A percentile compares a stretch with the other conserved stretches of the same genome.
Evolutionary conservation across 2,888 invertebrate genomes (phyloP).

Genomic region (Dryadula phaetusa): DNA sequence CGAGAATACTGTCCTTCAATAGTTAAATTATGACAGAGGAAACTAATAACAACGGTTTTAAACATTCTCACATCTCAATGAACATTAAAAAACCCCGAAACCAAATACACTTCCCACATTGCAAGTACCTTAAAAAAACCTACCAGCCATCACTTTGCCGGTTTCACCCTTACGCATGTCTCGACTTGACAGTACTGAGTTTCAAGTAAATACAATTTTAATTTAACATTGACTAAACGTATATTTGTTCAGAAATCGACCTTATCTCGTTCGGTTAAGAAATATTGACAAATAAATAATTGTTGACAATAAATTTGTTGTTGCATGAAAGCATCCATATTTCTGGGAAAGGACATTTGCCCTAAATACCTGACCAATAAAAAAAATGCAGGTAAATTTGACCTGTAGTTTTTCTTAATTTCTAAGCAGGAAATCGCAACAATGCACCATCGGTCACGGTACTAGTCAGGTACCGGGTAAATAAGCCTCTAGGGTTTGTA

Average conservation of each 20-base stretch:
- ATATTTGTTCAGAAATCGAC: slow-evolving; percentile 46
- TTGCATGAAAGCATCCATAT: slow-evolving; percentile 50
- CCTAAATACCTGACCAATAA: slow-evolving; percentile 61
- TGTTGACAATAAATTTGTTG: slow-evolving; percentile 51
- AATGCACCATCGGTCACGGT: slow-evolving; percentile 64
- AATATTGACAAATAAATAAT: slow-evolving; percentile 29
- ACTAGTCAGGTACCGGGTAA: slow-evolving; percentile 37
- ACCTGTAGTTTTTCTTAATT: slow-evolving; percentile 60
- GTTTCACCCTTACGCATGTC: slow-evolving; percentile 47
- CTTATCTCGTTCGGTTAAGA: slow-evolving; percentile 50
- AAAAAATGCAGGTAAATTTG: slow-evolving; percentile 63
- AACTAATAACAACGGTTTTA: slow-evolving; percentile 30
- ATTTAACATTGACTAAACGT: slow-evolving; percentile 13
- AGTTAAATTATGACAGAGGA: slow-evolving; percentile 9
- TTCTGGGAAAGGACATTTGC: slow-evolving; percentile 62
- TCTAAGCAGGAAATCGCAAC: slow-evolving; percentile 74
- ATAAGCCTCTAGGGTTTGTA: slow-evolving; percentile 27
- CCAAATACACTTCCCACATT: slow-evolving; percentile 47
- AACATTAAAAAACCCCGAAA: slow-evolving; percentile 47
- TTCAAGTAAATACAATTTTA: slow-evolving; percentile 33
- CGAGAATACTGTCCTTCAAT: slow-evolving; percentile 3
- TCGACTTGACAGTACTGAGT: slow-evolving; percentile 46
- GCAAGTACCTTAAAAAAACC: slow-evolving; percentile 37
- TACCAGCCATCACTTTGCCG: slow-evolving; percentile 40
- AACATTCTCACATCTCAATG: slow-evolving; percentile 54